Base-by-base conservation (phyloP, 2,888 invertebrate genomes). In the Amorpha juglandis region DNA sequence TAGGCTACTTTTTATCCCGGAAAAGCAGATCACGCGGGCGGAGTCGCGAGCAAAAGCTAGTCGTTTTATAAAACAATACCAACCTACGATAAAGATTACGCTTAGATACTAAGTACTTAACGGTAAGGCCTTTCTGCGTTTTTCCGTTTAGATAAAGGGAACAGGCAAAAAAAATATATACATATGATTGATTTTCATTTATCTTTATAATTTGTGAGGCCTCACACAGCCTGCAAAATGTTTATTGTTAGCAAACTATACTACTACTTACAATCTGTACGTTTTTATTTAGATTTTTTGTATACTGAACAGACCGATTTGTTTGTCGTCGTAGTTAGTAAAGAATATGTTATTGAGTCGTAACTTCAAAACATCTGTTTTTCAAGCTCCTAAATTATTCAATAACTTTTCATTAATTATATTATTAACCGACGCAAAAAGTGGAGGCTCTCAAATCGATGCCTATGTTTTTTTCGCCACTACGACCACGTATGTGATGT, bases 281-380 rank as follows among this genome's bases (percentile, higher is more conserved):
- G 45, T 52, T 52, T 64, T 64, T 52, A 42, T 42, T 52, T n/a
- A 51, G 52, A 64, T 52, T 52, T 63, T 21, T 51, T 51, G 45
- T 45, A 27, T 51, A 16, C 35, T 19, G 38, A 63, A 52, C 42
- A 42, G 2, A 27, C 2, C 27, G 1, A 12, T 42, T 27, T 52
- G 4, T 52, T 52, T 52, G 33, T 14, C 9, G 27, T 12, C 52
- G 21, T 33, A 21, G 52, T 52, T 52, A 21, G 27, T 33, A 14
- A 6, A 27, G 27, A 52, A 52, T 52, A 52, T 52, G 4, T 21
- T 52, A 52, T 33, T 27, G 27, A 52, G 52, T 12, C 50, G 27
- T 52, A 27, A 11, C 6, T 52, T 21, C 33, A 27, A 33, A 27
- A 27, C 4, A 14, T 52, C 33, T 52, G 19, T 14, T 14, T 52